Evolutionary conservation across 2,888 invertebrate genomes (phyloP).

Genomic region (Bugula neritina): DNA sequence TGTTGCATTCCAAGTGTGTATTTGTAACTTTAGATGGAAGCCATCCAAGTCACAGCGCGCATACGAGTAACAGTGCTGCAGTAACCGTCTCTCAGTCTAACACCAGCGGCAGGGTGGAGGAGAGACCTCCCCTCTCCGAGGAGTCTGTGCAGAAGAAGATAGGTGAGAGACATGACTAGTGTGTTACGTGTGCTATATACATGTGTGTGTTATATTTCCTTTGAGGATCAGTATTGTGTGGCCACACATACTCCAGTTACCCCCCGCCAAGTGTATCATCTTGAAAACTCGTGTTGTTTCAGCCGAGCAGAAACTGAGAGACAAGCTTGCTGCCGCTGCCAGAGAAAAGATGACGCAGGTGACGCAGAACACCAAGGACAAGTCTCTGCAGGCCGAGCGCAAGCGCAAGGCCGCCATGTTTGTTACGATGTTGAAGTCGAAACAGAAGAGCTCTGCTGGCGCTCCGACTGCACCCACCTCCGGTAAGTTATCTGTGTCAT

Average conservation of each 20-base stretch:
- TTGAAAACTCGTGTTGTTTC: too few relatives aligned
- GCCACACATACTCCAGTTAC: too few relatives aligned
- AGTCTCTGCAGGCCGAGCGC: slow-evolving; percentile 59
- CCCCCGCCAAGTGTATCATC: neutral
- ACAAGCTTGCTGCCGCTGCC: slow-evolving; percentile 49
- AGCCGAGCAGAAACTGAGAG: slow-evolving; percentile 52
- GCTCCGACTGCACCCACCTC: too few relatives aligned
- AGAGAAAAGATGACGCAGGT: slow-evolving; percentile 50
- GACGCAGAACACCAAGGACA: slow-evolving; percentile 40
- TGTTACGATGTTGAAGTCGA: slow-evolving; percentile 58
- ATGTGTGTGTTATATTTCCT: too few relatives aligned
- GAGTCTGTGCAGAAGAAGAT: slow-evolving; percentile 22
- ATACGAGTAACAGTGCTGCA: neutral
- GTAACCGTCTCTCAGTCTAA: neutral
- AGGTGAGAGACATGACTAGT: neutral
- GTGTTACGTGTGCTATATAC: neutral
- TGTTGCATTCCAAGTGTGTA: too few relatives aligned
- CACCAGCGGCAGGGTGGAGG: neutral
- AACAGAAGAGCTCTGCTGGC: neutral
- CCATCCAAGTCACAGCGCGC: too few relatives aligned
- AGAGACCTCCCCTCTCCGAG: slow-evolving; percentile 2
- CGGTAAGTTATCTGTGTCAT: too few relatives aligned
- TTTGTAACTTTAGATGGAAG: too few relatives aligned
- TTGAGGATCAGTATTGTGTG: too few relatives aligned
- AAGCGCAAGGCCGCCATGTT: slow-evolving; percentile 77